These are phyloP conservation scores for Echinometra lucunter DNA, from an alignment of 53 echinoderm and acorn worm species.

Conservation along the genomic window DNA sequence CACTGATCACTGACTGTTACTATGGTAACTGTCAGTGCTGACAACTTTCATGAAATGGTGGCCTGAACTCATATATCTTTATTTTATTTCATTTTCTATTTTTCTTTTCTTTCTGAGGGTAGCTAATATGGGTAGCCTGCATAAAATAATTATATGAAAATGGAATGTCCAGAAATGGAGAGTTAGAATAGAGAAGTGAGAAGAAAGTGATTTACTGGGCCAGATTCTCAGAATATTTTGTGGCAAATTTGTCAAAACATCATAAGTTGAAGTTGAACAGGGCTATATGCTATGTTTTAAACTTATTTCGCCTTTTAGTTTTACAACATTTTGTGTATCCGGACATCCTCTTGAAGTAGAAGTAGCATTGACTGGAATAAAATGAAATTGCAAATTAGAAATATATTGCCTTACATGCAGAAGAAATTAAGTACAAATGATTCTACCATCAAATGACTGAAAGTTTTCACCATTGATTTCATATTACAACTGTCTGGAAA, in stretches of 20 bases:
- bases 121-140: not conserved
- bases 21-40: no score
- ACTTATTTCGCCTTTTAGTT: not conserved
- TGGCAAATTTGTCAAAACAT: not conserved
- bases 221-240: not conserved
- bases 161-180: not conserved
- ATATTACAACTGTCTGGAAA: no score
- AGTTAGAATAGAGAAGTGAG: not conserved
- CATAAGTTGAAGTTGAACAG: not conserved
- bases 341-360: not conserved
- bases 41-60: no score
- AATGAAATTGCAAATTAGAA: not conserved
- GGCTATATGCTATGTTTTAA: not conserved
- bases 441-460: no score
- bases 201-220: not conserved
- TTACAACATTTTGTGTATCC: not conserved
- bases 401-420: no score
- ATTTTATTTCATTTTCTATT: not conserved
- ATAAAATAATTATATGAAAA: not conserved
- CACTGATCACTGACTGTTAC: no score
- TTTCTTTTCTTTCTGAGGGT: not conserved
- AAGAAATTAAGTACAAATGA: no score
- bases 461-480: no score
- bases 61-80: not conserved
- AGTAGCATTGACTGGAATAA: not conserved